Evolutionary conservation across 2,797 vertebrate genomes (phyloP).

Genomic region (Aplochiton taeniatus): DNA sequence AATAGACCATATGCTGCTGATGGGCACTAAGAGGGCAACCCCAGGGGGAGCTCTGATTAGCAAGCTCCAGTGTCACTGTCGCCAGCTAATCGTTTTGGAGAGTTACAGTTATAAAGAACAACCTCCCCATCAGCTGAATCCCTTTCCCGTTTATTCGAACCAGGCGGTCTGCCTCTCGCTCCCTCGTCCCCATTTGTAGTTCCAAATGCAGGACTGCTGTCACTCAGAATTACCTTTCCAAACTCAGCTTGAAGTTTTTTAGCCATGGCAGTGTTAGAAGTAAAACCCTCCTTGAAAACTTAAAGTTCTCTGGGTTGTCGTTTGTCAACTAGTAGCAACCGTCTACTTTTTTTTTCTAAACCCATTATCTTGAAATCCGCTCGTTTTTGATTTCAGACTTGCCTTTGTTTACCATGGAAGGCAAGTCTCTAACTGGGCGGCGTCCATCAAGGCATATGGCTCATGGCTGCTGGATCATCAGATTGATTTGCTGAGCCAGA

Average conservation of each 20-base stretch:
- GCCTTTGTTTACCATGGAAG: conserved; percentile 27
- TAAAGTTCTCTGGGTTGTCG: background rate
- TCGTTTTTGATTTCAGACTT: conserved; percentile 20
- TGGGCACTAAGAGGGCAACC: conserved; percentile 17
- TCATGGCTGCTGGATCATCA: conserved; percentile 56
- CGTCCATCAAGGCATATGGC: conserved; percentile 37
- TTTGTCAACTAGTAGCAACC: background rate
- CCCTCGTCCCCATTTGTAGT: too few species aligned
- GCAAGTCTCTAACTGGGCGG: conserved; percentile 3
- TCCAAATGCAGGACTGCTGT: too few species aligned
- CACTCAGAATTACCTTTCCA: too few species aligned
- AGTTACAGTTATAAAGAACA: conserved; percentile 34
- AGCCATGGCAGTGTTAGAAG: too few species aligned
- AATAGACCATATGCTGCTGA: conserved; percentile 51
- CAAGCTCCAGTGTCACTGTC: conserved; percentile 52
- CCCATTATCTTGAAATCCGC: conserved; percentile 18
- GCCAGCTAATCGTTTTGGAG: conserved; percentile 49
- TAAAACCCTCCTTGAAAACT: background rate
- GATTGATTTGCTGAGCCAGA: conserved; percentile 56
- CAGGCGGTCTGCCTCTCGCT: conserved; percentile 2
- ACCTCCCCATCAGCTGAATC: conserved; percentile 17
- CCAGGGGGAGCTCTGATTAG: conserved; percentile 39
- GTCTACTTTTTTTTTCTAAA: background rate
- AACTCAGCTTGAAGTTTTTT: background rate
- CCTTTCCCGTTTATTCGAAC: conserved; percentile 26